A percentile compares a stretch with the other conserved stretches of the same genome.
These are phyloP conservation scores for Phortica variegata DNA, from an alignment of 1,140 invertebrate genomes.

Conservation along the genomic window DNA sequence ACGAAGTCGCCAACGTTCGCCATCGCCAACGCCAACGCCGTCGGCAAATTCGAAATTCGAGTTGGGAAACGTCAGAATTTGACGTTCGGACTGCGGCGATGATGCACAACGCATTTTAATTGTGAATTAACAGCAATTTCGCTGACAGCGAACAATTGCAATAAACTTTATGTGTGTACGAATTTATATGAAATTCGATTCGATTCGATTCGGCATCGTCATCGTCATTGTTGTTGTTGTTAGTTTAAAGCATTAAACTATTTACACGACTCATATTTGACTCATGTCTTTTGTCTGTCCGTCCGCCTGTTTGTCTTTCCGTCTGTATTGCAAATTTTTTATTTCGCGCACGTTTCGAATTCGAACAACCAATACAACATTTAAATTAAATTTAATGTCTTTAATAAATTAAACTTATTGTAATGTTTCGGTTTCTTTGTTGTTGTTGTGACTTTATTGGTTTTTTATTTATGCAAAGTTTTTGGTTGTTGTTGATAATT, in stretches of 20 bases:
- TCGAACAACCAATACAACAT: slow-evolving; percentile 40
- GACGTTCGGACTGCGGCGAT: slow-evolving; percentile 19
- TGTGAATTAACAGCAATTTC: slow-evolving; percentile 38
- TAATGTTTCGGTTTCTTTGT: slow-evolving; percentile 1
- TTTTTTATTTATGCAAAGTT: neutral
- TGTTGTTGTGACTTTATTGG: slow-evolving; percentile 6
- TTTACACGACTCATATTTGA: too few relatives aligned
- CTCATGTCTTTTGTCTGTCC: too few relatives aligned
- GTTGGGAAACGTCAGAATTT: slow-evolving; percentile 22
- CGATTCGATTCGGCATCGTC: too few relatives aligned
- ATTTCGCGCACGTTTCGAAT: slow-evolving; percentile 38
- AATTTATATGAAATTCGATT: too few relatives aligned
- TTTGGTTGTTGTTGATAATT: slow-evolving; percentile 1
- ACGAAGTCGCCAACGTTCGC: too few relatives aligned
- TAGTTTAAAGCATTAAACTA: too few relatives aligned
- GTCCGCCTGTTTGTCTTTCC: too few relatives aligned
- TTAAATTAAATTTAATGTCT: slow-evolving; percentile 50
- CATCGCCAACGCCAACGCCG: too few relatives aligned
- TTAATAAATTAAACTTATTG: slow-evolving; percentile 42
- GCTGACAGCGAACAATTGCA: slow-evolving; percentile 43
- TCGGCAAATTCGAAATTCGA: too few relatives aligned
- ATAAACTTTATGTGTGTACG: slow-evolving; percentile 44
- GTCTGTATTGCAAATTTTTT: too few relatives aligned
- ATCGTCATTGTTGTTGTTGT: too few relatives aligned
- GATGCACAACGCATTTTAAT: slow-evolving; percentile 50